Evolutionary conservation across 2,797 vertebrate genomes (phyloP), one percentile per base, ranked within the genome.

Genomic region (Sebastes steindachneri): DNA sequence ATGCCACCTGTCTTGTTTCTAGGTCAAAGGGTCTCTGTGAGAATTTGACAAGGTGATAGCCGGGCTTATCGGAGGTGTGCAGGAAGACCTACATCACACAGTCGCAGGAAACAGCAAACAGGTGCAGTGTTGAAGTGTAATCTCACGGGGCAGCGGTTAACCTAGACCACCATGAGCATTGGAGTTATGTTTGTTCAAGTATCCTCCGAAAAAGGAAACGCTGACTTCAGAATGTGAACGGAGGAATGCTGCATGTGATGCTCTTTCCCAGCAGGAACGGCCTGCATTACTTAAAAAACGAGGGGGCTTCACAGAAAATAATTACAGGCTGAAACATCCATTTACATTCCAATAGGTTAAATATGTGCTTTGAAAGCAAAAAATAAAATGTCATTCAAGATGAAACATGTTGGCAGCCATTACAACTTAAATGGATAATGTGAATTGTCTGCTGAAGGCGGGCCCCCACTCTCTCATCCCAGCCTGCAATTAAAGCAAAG

Each of bases 331-430:
- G 64, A 85, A 84, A 86, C 59, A 7, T 70, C 75, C 73, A 88
- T 89, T 93, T 88, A 89, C 89, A 95, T 93, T 93, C 93, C 91
- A 87, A 90, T 66, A 88, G 90, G 74, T 83, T 82, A 89, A 88
- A 92, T 63, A 71, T 88, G 71, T 41, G 80, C 79, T 89, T 84
- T 91, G 62, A 92, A 90, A 85, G 75, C 60, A 53, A 57, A 57
- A 77, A 75, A 73, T 83, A 89, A 45, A 89, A 79, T 70, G 84
- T 68, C 82, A 86, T 88, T 94, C 90, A 94, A 87, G 92, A 93
- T 84, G 79, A 93, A 92, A 92, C 89, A 84, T 74, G 92, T 86
- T 86, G 88, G 91, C 89, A 94, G 79, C 91, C 87, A 89, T 92
- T 90, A 88, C 83, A 80, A 84, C 73, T 92, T 85, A 88, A 91